Conservation (phyloP, 92 coral and sea anemone species). For the Scolanthus callimorphus region DNA sequence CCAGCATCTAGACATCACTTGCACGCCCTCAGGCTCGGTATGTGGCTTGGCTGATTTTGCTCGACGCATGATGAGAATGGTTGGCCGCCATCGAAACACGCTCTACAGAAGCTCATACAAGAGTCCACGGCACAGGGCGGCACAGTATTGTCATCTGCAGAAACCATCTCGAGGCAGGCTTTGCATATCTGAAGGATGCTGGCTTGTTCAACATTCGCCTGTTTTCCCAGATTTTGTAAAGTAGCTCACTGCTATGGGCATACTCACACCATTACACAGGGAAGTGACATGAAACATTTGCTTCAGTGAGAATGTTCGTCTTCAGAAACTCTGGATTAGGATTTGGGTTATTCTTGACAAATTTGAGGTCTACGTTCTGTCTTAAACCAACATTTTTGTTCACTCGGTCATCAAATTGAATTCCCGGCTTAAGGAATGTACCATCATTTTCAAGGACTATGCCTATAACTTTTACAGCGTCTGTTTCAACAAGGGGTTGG, state of each 20-base stretch:
- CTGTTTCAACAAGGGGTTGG: constrained; percentile 26
- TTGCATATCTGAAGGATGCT: not conserved
- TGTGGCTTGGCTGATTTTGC: not conserved
- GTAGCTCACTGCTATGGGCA: not conserved
- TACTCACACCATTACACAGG: too few relatives aligned
- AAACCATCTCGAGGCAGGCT: not conserved
- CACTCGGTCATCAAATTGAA: constrained; percentile 25
- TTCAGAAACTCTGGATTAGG: constrained; percentile 33
- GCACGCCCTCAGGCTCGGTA: not conserved
- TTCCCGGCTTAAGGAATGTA: constrained; percentile 33
- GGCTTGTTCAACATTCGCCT: not conserved
- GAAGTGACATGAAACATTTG: not conserved
- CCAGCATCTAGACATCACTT: not conserved
- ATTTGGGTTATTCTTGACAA: constrained; percentile 25
- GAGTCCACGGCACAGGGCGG: too few relatives aligned
- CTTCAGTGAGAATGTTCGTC: not conserved
- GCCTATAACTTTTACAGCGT: constrained; percentile 13
- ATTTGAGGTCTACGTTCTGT: constrained; percentile 11
- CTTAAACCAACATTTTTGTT: constrained; percentile 34
- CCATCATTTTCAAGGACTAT: constrained; percentile 39
- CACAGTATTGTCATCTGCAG: not conserved
- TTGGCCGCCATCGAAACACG: too few relatives aligned
- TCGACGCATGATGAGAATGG: not conserved
- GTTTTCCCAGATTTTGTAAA: not conserved
- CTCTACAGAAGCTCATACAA: too few relatives aligned